A percentile compares a stretch with the other conserved stretches of the same genome.
Conservation (phyloP, 2,888 invertebrate genomes). For the Stenodema calcarata region DNA sequence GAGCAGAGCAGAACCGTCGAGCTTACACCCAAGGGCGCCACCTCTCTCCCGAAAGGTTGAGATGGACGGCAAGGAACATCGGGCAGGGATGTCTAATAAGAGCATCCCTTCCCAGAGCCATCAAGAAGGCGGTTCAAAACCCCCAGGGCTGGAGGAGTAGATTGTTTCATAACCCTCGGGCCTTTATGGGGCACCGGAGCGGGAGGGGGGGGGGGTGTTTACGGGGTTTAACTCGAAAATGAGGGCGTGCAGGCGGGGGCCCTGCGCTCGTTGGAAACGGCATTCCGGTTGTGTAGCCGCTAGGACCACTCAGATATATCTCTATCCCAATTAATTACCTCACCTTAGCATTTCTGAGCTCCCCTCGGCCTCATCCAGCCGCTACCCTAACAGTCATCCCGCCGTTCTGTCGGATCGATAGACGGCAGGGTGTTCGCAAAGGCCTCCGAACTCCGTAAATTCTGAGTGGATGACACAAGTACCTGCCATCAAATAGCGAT, state of each 20-base stretch:
- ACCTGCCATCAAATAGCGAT: too few relatives aligned
- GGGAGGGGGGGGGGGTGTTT: neutral
- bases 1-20: neutral
- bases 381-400: neutral
- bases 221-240: neutral
- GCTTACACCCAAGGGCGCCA: neutral
- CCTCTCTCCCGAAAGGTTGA: neutral
- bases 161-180: neutral
- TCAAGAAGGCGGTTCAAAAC: neutral
- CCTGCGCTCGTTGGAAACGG: neutral
- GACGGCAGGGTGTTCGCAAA: neutral
- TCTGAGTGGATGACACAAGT: too few relatives aligned
- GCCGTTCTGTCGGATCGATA: neutral
- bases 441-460: neutral
- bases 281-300: neutral
- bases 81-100: neutral
- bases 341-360: neutral
- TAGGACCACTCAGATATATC: constrained; percentile 2
- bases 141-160: neutral
- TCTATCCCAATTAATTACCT: neutral
- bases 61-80: neutral
- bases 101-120: neutral
- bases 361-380: neutral
- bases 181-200: neutral
- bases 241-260: neutral